Conservation (phyloP, 2,888 invertebrate genomes). For the Halictus quadricinctus region DNA sequence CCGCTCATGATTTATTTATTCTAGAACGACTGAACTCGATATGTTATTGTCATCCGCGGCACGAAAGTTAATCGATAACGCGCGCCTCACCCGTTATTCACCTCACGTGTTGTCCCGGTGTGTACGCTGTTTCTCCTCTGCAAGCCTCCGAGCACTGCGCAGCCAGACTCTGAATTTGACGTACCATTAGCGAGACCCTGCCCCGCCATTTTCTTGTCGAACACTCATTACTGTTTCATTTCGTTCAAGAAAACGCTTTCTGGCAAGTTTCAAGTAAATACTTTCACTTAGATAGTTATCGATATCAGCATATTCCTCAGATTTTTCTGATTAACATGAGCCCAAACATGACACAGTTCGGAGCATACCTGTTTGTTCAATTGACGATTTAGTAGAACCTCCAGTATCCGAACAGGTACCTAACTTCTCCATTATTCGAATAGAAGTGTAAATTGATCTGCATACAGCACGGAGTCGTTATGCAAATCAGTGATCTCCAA, state of each 20-base stretch:
- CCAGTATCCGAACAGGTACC: no score
- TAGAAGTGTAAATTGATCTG: no score
- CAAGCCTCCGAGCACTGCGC: constrained; percentile 46
- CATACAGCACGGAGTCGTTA: no score
- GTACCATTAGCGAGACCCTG: constrained; percentile 28
- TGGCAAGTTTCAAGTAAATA: no score
- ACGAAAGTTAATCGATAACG: constrained; percentile 47
- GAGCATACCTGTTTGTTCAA: no score
- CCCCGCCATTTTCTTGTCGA: background rate
- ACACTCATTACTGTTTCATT: background rate
- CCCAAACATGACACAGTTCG: no score
- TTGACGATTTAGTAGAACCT: no score
- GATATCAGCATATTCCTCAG: no score
- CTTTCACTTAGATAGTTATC: no score
- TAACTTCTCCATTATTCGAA: no score
- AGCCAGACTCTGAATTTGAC: constrained; percentile 48
- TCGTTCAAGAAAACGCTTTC: background rate
- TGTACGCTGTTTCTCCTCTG: constrained; percentile 31
- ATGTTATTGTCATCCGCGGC: constrained; percentile 43
- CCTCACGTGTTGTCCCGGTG: constrained; percentile 38
- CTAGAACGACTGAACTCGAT: constrained; percentile 23
- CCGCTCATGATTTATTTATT: constrained; percentile 35
- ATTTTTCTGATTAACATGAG: no score
- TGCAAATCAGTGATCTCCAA: no score
- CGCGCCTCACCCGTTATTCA: constrained; percentile 40